These are phyloP conservation scores for Lasioglossum lativentre DNA, from an alignment of 2,888 invertebrate species.

Conservation along the genomic window DNA sequence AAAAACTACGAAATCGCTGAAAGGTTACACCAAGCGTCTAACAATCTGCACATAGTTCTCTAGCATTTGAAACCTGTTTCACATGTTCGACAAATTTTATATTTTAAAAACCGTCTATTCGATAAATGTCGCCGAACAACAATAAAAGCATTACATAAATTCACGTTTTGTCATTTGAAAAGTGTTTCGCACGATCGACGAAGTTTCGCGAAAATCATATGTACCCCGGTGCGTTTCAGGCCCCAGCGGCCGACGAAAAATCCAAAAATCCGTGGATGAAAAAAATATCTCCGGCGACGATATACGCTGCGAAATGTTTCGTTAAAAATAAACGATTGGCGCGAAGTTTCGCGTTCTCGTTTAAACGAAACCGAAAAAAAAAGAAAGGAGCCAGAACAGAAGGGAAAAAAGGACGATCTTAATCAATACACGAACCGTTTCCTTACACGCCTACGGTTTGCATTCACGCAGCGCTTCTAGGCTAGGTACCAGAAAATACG, in stretches of 20 bases:
- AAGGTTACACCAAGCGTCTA: neutral
- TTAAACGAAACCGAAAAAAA: constrained; percentile 5
- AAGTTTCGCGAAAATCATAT: neutral
- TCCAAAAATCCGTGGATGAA: neutral
- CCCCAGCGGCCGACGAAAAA: neutral
- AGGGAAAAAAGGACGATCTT: neutral
- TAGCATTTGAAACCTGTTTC: neutral
- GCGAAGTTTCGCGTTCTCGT: constrained; percentile 3
- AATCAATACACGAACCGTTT: constrained; percentile 42
- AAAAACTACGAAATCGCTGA: neutral
- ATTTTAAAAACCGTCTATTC: neutral
- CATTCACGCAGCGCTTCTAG: constrained; percentile 50
- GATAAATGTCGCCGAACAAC: neutral
- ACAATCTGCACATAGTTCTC: neutral
- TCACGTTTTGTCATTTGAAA: neutral
- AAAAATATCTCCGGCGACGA: neutral
- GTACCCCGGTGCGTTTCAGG: neutral
- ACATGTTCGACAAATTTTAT: neutral
- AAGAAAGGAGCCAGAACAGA: neutral
- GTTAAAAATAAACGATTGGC: neutral
- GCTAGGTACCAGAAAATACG: constrained; percentile 55
- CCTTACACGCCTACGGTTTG: constrained; percentile 50
- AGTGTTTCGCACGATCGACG: neutral
- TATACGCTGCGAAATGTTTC: neutral
- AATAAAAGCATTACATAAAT: neutral